Conservation (phyloP, 2,888 invertebrate species). For the Holacanthella duospinosa region DNA sequence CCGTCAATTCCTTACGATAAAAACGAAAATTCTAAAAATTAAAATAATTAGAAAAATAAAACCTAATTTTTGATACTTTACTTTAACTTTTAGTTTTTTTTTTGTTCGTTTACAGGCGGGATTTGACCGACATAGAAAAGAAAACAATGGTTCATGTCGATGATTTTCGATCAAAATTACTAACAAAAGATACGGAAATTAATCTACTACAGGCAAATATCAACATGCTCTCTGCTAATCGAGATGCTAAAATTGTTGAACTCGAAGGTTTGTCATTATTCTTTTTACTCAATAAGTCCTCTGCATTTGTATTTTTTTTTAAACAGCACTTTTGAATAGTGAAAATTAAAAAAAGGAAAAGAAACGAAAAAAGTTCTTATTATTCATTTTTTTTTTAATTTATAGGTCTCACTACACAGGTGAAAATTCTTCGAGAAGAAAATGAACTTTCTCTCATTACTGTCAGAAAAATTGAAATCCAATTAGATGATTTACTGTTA, state of each 20-base stretch:
- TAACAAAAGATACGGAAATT: constrained; percentile 35
- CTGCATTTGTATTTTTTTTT: neutral
- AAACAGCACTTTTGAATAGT: too few relatives aligned
- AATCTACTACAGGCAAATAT: constrained; percentile 35
- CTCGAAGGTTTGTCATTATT: constrained; percentile 29
- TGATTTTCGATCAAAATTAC: constrained; percentile 34
- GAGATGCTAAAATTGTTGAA: constrained; percentile 36
- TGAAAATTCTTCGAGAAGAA: constrained; percentile 57
- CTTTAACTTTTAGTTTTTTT: too few relatives aligned
- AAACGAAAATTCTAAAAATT: too few relatives aligned
- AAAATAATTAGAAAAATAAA: too few relatives aligned
- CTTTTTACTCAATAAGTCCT: neutral
- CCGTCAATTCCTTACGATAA: too few relatives aligned
- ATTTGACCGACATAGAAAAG: constrained; percentile 32
- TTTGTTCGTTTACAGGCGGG: constrained; percentile 26
- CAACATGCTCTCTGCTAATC: constrained; percentile 34
- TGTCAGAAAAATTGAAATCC: constrained; percentile 52
- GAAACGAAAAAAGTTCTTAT: too few relatives aligned
- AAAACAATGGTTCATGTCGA: constrained; percentile 35
- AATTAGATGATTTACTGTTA: constrained; percentile 50
- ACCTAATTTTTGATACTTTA: too few relatives aligned
- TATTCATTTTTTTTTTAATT: constrained; percentile 29
- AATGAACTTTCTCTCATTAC: constrained; percentile 52
- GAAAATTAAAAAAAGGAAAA: too few relatives aligned
- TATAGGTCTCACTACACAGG: constrained; percentile 53